Conservation (phyloP, 2,113 vertebrate genomes). For the Rhea americana region DNA sequence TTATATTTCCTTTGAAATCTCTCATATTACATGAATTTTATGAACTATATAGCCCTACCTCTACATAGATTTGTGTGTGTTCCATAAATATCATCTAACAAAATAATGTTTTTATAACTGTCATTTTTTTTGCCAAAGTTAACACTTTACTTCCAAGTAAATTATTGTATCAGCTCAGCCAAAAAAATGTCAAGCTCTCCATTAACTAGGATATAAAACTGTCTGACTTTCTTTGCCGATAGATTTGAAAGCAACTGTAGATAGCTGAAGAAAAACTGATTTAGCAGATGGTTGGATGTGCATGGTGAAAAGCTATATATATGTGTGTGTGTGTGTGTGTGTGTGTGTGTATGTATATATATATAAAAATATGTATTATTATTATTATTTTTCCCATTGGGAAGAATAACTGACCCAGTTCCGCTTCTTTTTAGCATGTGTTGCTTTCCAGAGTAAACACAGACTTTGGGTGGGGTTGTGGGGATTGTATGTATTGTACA, state of each 20-base stretch:
- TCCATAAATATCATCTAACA: slow-evolving; percentile 63
- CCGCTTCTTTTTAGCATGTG: slow-evolving; percentile 40
- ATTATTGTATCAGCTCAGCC: slow-evolving; percentile 41
- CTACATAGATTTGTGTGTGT: slow-evolving; percentile 53
- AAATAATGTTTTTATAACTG: slow-evolving; percentile 64
- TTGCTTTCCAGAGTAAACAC: slow-evolving; percentile 70
- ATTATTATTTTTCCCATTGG: slow-evolving; percentile 67
- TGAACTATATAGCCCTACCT: slow-evolving; percentile 31
- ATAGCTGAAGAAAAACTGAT: slow-evolving; percentile 61
- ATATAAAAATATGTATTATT: slow-evolving; percentile 12
- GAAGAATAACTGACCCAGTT: slow-evolving; percentile 51
- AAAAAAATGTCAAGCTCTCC: slow-evolving; percentile 65
- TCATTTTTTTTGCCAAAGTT: slow-evolving; percentile 66
- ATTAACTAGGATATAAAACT: slow-evolving; percentile 62
- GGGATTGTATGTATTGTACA: slow-evolving; percentile 57
- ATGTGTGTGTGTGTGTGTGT: neutral
- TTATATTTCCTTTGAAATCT: slow-evolving; percentile 50
- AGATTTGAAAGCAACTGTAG: slow-evolving; percentile 67
- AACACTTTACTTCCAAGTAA: slow-evolving; percentile 64
- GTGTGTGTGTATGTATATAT: too few relatives aligned
- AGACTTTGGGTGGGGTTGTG: slow-evolving; percentile 68
- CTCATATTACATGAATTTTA: slow-evolving; percentile 34
- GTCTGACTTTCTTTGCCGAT: slow-evolving; percentile 55
- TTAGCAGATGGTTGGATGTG: slow-evolving; percentile 66
- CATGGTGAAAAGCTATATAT: slow-evolving; percentile 53